A percentile compares a stretch with the other conserved stretches of the same genome.
Evolutionary conservation across 2,888 invertebrate genomes (phyloP).

Genomic region (Mimachlamys varia): DNA sequence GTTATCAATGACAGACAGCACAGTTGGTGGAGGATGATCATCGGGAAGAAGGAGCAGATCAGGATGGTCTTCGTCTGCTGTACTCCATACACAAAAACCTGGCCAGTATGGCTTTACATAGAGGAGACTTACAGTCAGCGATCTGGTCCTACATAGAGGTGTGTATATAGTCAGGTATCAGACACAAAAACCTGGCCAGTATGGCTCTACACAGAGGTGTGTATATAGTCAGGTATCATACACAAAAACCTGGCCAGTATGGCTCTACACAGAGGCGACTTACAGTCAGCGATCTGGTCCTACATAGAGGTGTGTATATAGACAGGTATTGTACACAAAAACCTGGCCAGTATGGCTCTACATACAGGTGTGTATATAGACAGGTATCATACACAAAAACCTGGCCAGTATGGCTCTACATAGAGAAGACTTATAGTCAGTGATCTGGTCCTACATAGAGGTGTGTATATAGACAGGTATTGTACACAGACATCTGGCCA

Average conservation of each 20-base stretch:
- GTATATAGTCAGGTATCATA: conserved; percentile 24
- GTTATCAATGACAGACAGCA: conserved; percentile 59
- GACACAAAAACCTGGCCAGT: no score
- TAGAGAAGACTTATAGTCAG: not conserved
- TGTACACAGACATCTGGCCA: conserved; percentile 84
- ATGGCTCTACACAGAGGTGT: no score
- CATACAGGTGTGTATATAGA: conserved; percentile 81
- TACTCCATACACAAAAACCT: conserved; percentile 92
- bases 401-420: not conserved
- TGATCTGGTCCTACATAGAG: conserved; percentile 84
- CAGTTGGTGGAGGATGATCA: conserved; percentile 66
- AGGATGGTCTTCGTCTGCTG: conserved; percentile 87
- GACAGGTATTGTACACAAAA: not conserved
- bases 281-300: conserved; percentile 87
- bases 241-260: conserved; percentile 90
- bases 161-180: not conserved
- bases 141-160: conserved; percentile 86
- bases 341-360: conserved; percentile 87
- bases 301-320: conserved; percentile 83
- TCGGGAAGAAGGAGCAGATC: conserved; percentile 82
- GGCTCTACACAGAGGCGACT: conserved; percentile 83
- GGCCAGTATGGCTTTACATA: conserved; percentile 87
- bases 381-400: not conserved
- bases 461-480: conserved; percentile 83
- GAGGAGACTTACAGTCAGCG: conserved; percentile 85